These are phyloP conservation scores for Monopterus albus DNA, from an alignment of 2,113 vertebrate genomes.

Conservation along the genomic window DNA sequence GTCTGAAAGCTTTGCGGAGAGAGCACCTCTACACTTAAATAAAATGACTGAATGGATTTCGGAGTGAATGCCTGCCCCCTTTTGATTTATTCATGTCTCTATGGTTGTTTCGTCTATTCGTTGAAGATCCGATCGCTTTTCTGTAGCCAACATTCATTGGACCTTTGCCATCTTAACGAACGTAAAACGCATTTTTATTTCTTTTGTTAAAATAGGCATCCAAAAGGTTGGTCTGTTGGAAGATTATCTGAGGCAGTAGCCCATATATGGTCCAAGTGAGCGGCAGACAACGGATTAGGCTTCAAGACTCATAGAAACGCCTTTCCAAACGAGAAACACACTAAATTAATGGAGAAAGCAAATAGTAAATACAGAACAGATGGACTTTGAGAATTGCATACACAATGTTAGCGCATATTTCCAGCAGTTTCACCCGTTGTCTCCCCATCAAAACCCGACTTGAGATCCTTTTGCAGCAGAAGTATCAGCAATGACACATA, in stretches of 20 bases:
- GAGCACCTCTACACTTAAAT: constrained; percentile 25
- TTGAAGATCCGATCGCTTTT: constrained; percentile 23
- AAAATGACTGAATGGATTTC: constrained; percentile 37
- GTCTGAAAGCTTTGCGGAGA: background rate
- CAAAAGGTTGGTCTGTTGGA: constrained; percentile 51
- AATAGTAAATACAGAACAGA: background rate
- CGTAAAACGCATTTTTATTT: constrained; percentile 22
- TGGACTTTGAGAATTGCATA: constrained; percentile 42
- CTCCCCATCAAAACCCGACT: constrained; percentile 4
- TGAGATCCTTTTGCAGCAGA: constrained; percentile 50
- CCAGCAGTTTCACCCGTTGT: constrained; percentile 67
- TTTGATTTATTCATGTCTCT: constrained; percentile 45
- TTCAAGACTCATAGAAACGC: background rate
- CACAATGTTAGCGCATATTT: constrained; percentile 44
- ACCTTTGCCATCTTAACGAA: constrained; percentile 20
- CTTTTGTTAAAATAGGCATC: constrained; percentile 60
- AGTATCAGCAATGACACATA: constrained; percentile 25
- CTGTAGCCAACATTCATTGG: constrained; percentile 12
- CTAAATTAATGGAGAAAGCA: constrained; percentile 10
- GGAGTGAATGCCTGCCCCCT: constrained; percentile 19
- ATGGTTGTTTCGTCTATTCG: constrained; percentile 41
- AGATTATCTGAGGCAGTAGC: constrained; percentile 46
- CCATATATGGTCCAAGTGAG: constrained; percentile 36
- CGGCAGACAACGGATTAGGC: constrained; percentile 9
- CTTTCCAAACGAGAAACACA: constrained; percentile 18